A percentile compares a stretch with the other conserved stretches of the same genome.
phyloP scores from a whole-genome alignment of 2,797 vertebrate genomes.

The Amblyopsis hoosieri region DNA sequence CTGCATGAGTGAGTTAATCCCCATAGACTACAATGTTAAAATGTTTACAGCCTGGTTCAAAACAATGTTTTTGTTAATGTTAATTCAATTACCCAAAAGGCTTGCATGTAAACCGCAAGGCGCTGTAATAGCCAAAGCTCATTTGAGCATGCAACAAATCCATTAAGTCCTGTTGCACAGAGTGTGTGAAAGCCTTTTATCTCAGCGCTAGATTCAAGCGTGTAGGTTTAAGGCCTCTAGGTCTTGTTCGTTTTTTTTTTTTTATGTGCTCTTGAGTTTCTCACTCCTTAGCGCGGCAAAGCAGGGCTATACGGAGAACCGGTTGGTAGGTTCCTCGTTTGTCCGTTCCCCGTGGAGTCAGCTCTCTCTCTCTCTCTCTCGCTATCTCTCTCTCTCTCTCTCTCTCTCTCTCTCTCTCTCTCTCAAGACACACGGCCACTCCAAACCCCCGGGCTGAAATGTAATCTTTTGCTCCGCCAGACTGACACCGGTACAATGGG shows the following conservation, averaged over 20 bases:
- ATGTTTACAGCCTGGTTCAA: too few relatives aligned
- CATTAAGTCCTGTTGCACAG: slow-evolving; percentile 39
- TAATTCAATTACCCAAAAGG: background rate
- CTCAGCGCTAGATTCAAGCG: slow-evolving; percentile 9
- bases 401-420: slow-evolving; percentile 26
- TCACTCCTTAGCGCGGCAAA: slow-evolving; percentile 54
- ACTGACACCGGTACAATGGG: slow-evolving; percentile 58
- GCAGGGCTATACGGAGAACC: slow-evolving; percentile 59
- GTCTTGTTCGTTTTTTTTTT: slow-evolving; percentile 36
- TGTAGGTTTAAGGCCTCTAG: slow-evolving; percentile 40
- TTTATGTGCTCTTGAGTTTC: slow-evolving; percentile 63
- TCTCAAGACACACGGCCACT: slow-evolving; percentile 46
- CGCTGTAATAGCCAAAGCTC: slow-evolving; percentile 21
- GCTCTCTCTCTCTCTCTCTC: slow-evolving; percentile 35
- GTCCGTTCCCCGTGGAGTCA: slow-evolving; percentile 29
- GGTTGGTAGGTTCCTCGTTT: slow-evolving; percentile 46
- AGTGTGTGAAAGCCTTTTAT: slow-evolving; percentile 28
- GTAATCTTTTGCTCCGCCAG: slow-evolving; percentile 51
- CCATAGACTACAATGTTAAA: too few relatives aligned
- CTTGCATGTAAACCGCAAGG: slow-evolving; percentile 39
- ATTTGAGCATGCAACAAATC: slow-evolving; percentile 41
- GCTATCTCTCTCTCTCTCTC: too few relatives aligned
- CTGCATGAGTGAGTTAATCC: too few relatives aligned
- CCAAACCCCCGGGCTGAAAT: slow-evolving; percentile 62
- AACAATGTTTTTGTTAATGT: too few relatives aligned